Conservation (phyloP, 2,888 invertebrate species). For the Acanthoscelides obtectus region DNA sequence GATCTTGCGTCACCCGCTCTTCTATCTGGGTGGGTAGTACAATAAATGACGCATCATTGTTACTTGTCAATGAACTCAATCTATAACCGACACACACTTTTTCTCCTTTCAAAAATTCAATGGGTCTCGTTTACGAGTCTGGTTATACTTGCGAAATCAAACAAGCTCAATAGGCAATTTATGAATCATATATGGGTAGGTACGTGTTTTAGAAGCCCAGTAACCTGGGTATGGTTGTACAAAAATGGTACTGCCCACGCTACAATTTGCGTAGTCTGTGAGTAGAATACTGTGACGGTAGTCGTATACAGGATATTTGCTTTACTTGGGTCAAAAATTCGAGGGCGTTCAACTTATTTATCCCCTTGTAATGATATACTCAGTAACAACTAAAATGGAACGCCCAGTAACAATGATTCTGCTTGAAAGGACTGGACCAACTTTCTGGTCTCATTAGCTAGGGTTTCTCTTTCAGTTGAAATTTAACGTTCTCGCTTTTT, state of each 20-base stretch:
- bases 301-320: no score
- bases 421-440: no score
- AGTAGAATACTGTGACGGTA: no score
- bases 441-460: no score
- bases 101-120: background rate
- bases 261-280: background rate
- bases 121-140: background rate
- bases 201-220: background rate
- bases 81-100: background rate
- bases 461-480: no score
- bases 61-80: background rate
- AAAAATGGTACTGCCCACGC: background rate
- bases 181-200: background rate
- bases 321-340: no score
- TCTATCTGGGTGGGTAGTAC: background rate
- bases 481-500: no score
- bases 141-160: background rate
- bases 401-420: no score
- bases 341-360: no score
- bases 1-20: background rate
- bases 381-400: no score
- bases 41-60: background rate
- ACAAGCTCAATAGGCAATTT: background rate
- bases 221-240: background rate
- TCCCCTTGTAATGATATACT: no score